Percentiles rank a stretch among this genome's conserved stretches.
Evolutionary conservation across 2,113 vertebrate species (phyloP).

Genomic region (Channa argus): DNA sequence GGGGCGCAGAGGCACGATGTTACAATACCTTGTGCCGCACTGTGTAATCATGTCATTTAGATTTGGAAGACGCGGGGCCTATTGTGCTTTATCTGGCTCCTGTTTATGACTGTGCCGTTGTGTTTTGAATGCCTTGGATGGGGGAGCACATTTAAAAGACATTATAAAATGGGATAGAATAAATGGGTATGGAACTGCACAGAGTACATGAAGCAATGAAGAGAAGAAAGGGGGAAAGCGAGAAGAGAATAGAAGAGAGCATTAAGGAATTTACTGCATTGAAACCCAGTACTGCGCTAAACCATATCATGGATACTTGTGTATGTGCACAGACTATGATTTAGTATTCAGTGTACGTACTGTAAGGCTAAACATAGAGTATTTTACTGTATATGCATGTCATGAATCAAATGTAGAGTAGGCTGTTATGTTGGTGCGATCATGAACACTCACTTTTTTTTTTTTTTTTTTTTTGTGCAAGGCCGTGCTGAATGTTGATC

Average conservation of each 20-base stretch:
- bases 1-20: slow-evolving; percentile 14
- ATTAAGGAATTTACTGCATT: slow-evolving; percentile 9
- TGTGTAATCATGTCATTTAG: slow-evolving; percentile 26
- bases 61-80: not conserved
- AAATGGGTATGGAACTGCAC: slow-evolving; percentile 16
- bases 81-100: slow-evolving; percentile 9
- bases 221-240: not conserved
- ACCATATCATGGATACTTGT: not conserved
- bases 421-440: too few species aligned
- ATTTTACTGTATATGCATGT: too few species aligned
- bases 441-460: too few species aligned
- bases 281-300: not conserved
- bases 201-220: slow-evolving; percentile 18
- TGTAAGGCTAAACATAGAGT: too few species aligned
- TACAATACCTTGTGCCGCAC: slow-evolving; percentile 30
- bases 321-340: not conserved
- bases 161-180: slow-evolving; percentile 46
- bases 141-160: slow-evolving; percentile 43
- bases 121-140: slow-evolving; percentile 35
- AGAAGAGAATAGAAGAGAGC: not conserved
- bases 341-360: not conserved
- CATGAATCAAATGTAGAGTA: too few species aligned
- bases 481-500: too few species aligned
- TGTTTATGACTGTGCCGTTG: slow-evolving; percentile 36
- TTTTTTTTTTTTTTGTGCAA: too few species aligned